These are phyloP conservation scores for Terrapene triunguis DNA, from an alignment of 2,113 vertebrate species.

Conservation along the genomic window DNA sequence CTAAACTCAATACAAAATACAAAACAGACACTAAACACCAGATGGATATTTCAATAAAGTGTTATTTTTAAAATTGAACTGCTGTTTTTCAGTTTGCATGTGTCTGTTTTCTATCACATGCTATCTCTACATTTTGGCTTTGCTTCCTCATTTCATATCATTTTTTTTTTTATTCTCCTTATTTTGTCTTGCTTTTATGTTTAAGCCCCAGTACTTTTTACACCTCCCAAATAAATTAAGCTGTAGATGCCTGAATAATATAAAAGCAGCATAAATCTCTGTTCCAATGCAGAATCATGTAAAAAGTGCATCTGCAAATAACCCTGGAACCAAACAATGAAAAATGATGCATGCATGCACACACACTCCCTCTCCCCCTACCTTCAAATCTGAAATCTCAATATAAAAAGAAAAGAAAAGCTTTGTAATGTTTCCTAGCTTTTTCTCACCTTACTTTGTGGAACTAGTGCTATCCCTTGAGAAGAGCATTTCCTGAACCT, in stretches of 20 bases:
- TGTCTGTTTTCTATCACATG: background rate
- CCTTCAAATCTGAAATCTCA: background rate
- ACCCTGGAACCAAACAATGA: background rate
- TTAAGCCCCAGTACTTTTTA: background rate
- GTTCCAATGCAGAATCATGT: background rate
- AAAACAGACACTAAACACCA: background rate
- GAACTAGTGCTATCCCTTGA: background rate
- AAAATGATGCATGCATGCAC: background rate
- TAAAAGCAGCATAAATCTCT: background rate
- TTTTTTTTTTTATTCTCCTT: constrained; percentile 1
- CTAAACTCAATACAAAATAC: background rate
- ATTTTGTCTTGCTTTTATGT: background rate
- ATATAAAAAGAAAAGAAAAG: background rate
- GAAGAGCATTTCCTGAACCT: background rate
- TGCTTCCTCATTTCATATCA: background rate
- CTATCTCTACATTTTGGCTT: background rate
- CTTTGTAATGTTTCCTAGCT: background rate
- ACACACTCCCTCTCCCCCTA: background rate
- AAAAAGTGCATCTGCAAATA: background rate
- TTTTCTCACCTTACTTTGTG: background rate
- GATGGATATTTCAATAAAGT: background rate
- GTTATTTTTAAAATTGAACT: background rate
- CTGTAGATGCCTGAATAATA: background rate
- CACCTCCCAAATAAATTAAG: background rate
- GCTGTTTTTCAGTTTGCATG: background rate